Evolutionary conservation across 1,140 invertebrate species (phyloP), one percentile per base, ranked within the genome.

Genomic region (Lysiphlebus fabarum): DNA sequence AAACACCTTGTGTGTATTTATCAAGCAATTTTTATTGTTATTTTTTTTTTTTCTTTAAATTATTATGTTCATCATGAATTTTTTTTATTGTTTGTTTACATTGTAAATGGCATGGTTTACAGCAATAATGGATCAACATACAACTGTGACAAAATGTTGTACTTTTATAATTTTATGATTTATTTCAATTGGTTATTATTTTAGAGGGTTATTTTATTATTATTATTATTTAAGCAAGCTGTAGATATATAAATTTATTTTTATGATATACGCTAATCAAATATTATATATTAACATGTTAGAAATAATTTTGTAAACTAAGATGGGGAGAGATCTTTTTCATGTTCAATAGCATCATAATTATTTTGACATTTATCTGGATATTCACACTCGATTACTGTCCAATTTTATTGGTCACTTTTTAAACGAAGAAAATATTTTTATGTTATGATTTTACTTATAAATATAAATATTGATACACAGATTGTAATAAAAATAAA

Each of bases 311-410:
- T 9, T 10, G 8, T n/a, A 11, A 2, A 34, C 5, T 6, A 6
- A 51, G 7, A n/a, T 38, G 8, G 43, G 56, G 10, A 40, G 12
- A 47, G 34, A 12, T 14, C 34, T 41, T 33, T 14, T 51, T 50
- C 33, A 36, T 53, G 42, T 58, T 45, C 40, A 49, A 56, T 51
- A 56, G 58, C 56, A 64, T 58, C 55, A 47, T 58, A 61, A 64
- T 64, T 64, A 64, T 61, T 60, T 53, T 57, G n/a, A 59, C 58
- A 58, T 58, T 73, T 71, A 69, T 70, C 65, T 65, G 62, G 47
- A 68, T 66, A 68, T 71, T 69, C 64, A 65, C 71, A 70, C 66
- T 65, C 68, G 67, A 70, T 73, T 69, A 73, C 65, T 68, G 69
- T 73, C 69, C 65, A 57, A 64, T 68, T 72, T 72, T 69, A 70